phyloP scores from a whole-genome alignment of 2,797 vertebrate genomes.

The Sternarchorhynchus goeldii region DNA sequence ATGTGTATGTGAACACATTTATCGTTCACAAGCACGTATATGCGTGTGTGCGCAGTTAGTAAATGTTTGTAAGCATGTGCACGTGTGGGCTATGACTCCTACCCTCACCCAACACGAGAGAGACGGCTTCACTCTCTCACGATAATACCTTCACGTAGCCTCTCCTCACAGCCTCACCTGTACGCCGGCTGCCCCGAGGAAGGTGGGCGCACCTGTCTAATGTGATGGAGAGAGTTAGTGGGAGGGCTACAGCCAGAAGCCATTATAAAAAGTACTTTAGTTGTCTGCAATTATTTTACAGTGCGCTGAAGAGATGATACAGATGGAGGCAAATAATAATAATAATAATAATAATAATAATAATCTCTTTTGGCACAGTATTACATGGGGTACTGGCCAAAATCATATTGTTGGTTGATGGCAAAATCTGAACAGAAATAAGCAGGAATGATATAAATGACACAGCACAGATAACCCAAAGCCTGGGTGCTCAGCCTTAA shows the following conservation, averaged over 20 bases:
- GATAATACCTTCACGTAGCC: not conserved
- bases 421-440: not conserved
- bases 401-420: not conserved
- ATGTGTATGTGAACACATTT: too few species aligned
- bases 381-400: not conserved
- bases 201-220: conserved; percentile 26
- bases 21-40: too few species aligned
- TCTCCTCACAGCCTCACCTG: conserved; percentile 14
- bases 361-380: too few species aligned
- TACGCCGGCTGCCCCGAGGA: conserved; percentile 8
- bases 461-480: not conserved
- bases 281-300: conserved; percentile 24
- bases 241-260: conserved; percentile 34
- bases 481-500: not conserved
- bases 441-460: not conserved
- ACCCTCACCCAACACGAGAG: conserved; percentile 1
- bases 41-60: not conserved
- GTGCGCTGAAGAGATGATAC: conserved; percentile 35
- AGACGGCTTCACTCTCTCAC: conserved; percentile 12
- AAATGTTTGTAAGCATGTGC: not conserved
- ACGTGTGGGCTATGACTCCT: conserved; percentile 12
- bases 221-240: conserved; percentile 33
- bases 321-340: conserved; percentile 27
- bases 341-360: not conserved
- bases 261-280: conserved; percentile 42